These are phyloP conservation scores for Smutsia gigantea DNA, from an alignment of 2,797 vertebrate genomes.

Conservation along the genomic window DNA sequence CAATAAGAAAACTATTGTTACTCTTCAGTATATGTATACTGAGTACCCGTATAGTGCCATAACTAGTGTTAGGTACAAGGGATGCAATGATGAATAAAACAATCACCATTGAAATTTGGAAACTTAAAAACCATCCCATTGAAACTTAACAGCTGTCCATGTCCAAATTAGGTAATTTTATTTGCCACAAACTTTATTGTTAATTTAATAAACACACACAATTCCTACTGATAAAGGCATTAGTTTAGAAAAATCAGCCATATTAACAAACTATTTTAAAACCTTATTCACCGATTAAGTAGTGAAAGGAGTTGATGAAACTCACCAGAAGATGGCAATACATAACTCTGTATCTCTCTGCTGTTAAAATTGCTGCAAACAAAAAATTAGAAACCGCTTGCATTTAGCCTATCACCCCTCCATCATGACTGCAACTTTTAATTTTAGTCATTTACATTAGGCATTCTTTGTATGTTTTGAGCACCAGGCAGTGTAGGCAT, in stretches of 20 bases:
- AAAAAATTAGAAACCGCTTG: background rate
- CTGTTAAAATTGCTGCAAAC: too few relatives aligned
- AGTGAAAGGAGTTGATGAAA: background rate
- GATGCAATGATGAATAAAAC: background rate
- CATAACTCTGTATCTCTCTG: background rate
- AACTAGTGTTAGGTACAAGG: background rate
- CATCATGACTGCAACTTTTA: background rate
- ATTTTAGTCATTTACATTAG: background rate
- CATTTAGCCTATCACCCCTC: background rate
- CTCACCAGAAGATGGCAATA: constrained; percentile 61
- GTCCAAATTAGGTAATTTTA: background rate
- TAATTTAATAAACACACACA: background rate
- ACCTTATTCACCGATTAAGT: background rate
- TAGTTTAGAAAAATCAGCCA: background rate
- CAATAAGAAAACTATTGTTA: background rate
- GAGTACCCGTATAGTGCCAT: background rate
- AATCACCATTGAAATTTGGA: too few relatives aligned
- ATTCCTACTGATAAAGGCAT: background rate
- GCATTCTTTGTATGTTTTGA: background rate
- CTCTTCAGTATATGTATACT: background rate
- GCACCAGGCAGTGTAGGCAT: background rate
- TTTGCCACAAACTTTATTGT: background rate
- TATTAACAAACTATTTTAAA: background rate
- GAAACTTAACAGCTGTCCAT: background rate
- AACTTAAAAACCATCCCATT: background rate